These are phyloP conservation scores for Dicrurus megarhynchus DNA, from an alignment of 2,113 vertebrate genomes.

Conservation along the genomic window DNA sequence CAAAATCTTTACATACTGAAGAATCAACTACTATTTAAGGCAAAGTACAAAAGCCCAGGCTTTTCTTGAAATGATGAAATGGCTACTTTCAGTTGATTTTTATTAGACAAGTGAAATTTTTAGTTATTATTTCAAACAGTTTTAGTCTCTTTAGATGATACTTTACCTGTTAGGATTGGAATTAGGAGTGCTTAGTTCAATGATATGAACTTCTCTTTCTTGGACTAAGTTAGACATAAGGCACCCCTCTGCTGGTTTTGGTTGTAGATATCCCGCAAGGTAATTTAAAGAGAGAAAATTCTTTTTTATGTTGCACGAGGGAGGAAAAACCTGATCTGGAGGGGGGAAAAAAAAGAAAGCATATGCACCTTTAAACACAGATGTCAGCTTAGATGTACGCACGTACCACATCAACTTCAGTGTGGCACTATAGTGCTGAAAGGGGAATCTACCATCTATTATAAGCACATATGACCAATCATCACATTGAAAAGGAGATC, in stretches of 20 bases:
- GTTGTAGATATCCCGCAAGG: conserved; percentile 88
- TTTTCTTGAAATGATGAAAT: not conserved
- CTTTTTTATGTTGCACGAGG: conserved; percentile 87
- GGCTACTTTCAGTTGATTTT: not conserved
- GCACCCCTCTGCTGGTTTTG: conserved; percentile 86
- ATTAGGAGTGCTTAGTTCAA: conserved; percentile 91
- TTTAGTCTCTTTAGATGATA: not conserved
- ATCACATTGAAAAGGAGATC: not conserved
- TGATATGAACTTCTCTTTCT: conserved; percentile 87
- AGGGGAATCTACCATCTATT: not conserved
- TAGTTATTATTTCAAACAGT: not conserved
- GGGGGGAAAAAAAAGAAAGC: not conserved
- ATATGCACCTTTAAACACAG: not conserved
- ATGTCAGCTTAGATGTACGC: not conserved
- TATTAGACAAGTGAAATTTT: not conserved
- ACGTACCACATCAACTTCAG: not conserved
- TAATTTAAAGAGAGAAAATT: conserved; percentile 97
- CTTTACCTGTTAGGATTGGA: conserved; percentile 89
- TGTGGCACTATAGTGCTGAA: rapidly evolving
- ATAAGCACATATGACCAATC: not conserved
- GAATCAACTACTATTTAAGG: not conserved
- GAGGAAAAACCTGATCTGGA: conserved; percentile 86
- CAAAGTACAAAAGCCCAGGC: not conserved
- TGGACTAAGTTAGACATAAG: conserved; percentile 75
- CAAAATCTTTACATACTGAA: not conserved